Base-by-base conservation (phyloP, 2,888 invertebrate genomes). In the Cephus nigrinus region DNA sequence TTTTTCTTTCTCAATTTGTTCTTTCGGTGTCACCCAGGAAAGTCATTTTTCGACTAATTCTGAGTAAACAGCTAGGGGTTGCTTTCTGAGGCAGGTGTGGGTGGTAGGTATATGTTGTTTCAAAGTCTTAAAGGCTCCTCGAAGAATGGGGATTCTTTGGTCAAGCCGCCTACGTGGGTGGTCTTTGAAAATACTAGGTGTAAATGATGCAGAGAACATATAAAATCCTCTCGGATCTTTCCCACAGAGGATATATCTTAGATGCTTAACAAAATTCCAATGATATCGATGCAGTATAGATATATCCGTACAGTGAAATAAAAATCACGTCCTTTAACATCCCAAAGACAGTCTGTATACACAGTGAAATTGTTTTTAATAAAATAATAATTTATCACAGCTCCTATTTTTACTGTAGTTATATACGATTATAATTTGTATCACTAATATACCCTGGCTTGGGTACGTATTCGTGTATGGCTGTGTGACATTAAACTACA, bases 81-180 rank as follows among this genome's bases (percentile, higher is more conserved):
- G 77, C 33, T 71, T 71, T 30, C 32, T 31, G 75, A 75, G 75
- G 74, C 55, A 74, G 75, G 35, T 85, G 86, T 87, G 88, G 80
- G 82, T 78, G 76, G 81, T 86, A 89, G 89, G 88, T 89, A 89
- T 88, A 86, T 88, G 87, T 88, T 89, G 87, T 88, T 86, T 86
- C 85, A 85, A 84, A 86, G 84, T 84, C 84, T 86, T 84, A 81
- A 83, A 86, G 83, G 83, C 79, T 83, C 82, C 83, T 83, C 79
- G 79, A 80, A 80, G 75, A 72, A 80, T 71, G 79, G 75, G 77
- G 82, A 84, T 80, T 80, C 85, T 83, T 84, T 85, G 80, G 80
- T 12, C 68, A 40, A 74, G 82, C 82, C 85, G 85, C 84, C 85
- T 73, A 81, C 78, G 83, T 84, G 86, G 87, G 86, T 86, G 86